A percentile compares a stretch with the other conserved stretches of the same genome.
Conservation (phyloP, 2,888 invertebrate species). For the Leptinotarsa tumamoca region DNA sequence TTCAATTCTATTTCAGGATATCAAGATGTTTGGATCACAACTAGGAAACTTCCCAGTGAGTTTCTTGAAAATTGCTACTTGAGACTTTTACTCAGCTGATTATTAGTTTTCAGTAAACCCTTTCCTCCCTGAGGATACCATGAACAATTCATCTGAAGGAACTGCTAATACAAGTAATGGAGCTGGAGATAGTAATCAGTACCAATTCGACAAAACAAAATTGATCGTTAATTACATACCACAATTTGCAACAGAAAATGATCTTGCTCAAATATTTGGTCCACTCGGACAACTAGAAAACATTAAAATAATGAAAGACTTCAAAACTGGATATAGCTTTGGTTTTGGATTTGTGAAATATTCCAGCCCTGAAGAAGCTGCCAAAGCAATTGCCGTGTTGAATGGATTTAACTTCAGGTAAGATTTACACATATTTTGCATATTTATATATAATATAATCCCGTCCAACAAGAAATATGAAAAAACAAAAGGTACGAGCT, state of each 20-base stretch:
- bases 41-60: slow-evolving; percentile 53
- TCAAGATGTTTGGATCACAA: slow-evolving; percentile 51
- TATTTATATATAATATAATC: no score
- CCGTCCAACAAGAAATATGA: no score
- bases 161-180: slow-evolving; percentile 53
- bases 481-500: no score
- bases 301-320: slow-evolving; percentile 91
- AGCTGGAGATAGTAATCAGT: slow-evolving; percentile 59
- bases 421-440: slow-evolving; percentile 21
- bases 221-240: slow-evolving; percentile 96
- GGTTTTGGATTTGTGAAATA: slow-evolving; percentile 97
- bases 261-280: slow-evolving; percentile 88
- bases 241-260: slow-evolving; percentile 92
- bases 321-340: slow-evolving; percentile 92
- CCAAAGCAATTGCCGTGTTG: slow-evolving; percentile 85
- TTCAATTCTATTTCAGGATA: slow-evolving; percentile 17
- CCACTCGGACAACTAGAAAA: slow-evolving; percentile 90
- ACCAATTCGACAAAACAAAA: slow-evolving; percentile 73
- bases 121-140: slow-evolving; percentile 34
- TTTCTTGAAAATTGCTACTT: background rate
- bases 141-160: slow-evolving; percentile 28
- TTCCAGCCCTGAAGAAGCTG: slow-evolving; percentile 85
- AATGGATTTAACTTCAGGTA: slow-evolving; percentile 74
- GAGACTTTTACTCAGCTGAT: slow-evolving; percentile 1
- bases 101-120: slow-evolving; percentile 49